Evolutionary conservation across 2,888 invertebrate genomes (phyloP), one percentile per base, ranked within the genome.

Genomic region (Andrena camellia): DNA sequence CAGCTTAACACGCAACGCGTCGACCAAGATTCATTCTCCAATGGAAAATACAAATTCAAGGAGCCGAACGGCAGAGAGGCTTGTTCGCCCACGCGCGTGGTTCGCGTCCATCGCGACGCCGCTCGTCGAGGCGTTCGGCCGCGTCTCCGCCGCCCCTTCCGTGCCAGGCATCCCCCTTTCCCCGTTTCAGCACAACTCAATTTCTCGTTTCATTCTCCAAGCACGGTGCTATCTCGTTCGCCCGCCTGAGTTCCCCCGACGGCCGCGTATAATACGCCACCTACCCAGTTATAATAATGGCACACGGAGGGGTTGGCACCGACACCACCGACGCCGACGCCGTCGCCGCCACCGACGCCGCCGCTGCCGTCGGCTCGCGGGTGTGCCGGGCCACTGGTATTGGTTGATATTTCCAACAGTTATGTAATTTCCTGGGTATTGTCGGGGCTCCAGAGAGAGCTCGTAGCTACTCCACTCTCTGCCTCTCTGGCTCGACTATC

Each of bases 341-440:
- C 83, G 63, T 26, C 83, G 29, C 74, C 64, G 35, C n/a, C 59
- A n/a, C 33, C 68, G 31, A 71, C 70, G 35, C 60, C 62, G 64
- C 72, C 5, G 33, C 62, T 83, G 90, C 72, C 90, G 90, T 87
- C 78, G 76, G 81, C 82, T 81, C 90, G 90, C 89, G 89, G 84
- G 78, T 76, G 48, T 81, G 83, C 85, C 78, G 78, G 85, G 87
- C 87, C 88, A 88, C 91, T 93, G 92, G 92, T 93, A 93, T 93
- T 93, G 93, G 93, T 91, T 93, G 93, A 94, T 94, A 94, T 94
- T 94, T 93, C 93, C 94, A 94, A 94, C 94, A 94, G 94, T 94
- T 94, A 93, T 94, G 94, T 94, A 94, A 94, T 94, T 94, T 94
- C 94, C 94, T 94, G 94, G 93, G 91, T 93, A 94, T 94, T 94